Percentiles rank a stretch among this genome's conserved stretches.
phyloP scores from a whole-genome alignment of 2,797 vertebrate genomes.

The Pteronotus mesoamericanus region DNA sequence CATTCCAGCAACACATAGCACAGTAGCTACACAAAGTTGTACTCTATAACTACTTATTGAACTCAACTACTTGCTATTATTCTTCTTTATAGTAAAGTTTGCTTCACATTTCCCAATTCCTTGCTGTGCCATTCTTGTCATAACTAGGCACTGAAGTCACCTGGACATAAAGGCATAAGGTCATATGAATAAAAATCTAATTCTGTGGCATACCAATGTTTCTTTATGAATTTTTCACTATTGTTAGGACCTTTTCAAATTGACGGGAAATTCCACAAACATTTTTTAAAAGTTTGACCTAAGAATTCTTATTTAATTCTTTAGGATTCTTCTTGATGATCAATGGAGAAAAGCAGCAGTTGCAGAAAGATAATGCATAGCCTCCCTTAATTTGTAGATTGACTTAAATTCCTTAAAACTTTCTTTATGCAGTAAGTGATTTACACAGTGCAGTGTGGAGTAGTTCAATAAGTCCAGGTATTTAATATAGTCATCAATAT shows the following conservation, averaged over 20 bases:
- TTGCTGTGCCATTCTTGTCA: not conserved
- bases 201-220: not conserved
- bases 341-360: not conserved
- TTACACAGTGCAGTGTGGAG: not conserved
- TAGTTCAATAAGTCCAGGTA: not conserved
- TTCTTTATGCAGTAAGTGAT: not conserved
- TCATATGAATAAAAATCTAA: not conserved
- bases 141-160: not conserved
- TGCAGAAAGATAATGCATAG: not conserved
- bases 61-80: not conserved
- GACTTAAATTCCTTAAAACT: not conserved
- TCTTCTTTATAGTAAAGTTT: conserved; percentile 5
- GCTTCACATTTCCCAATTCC: not conserved
- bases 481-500: not conserved
- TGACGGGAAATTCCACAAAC: not conserved
- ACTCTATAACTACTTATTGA: conserved; percentile 13
- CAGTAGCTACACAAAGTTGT: not conserved
- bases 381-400: not conserved
- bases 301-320: not conserved
- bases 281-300: not conserved
- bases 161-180: not conserved
- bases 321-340: not conserved
- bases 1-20: not conserved
- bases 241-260: not conserved
- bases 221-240: not conserved